Base-by-base conservation (phyloP, 1,140 invertebrate genomes). In the Choristoneura fumiferana region DNA sequence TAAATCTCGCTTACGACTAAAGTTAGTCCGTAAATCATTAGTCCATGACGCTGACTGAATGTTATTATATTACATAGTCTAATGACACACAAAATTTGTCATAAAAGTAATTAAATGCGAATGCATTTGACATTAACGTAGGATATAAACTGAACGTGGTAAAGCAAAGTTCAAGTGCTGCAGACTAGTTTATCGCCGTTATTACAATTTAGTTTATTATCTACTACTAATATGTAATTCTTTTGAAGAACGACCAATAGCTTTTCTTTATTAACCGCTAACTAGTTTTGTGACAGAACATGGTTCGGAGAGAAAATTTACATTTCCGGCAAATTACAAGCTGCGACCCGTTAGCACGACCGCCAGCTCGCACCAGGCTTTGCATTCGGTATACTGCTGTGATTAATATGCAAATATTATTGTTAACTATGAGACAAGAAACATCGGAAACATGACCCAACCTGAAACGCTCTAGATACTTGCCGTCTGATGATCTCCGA, bases 1-100 rank as follows among this genome's bases (percentile, higher is more conserved):
- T 87, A 88, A 84, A 87, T 86, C 80, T 81, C 59, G 60, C 69
- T 77, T 78, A 84, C 78, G 76, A 82, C 73, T 72, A 83, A 85
- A 81, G 72, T 83, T 82, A 60, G 62, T 54, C 57, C 63, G 72
- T 86, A 87, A 84, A 86, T 87, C 78, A 84, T 85, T 73, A 64
- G 65, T 49, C 71, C 60, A 70, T 62, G 71, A 49, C 69, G 57
- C 66, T 54, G 63, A 69, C 73, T 81, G 77, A 82, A 86, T 78
- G 80, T 70, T 80, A 78, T 77, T 81, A 83, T 82, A 85, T 83
- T 77, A 71, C 78, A 71, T 71, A 71, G 62, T 71, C 58, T 71
- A 63, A 75, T 76, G 73, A 76, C 78, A 74, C 29, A 49, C 18
- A 78, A 75, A 81, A 81, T 76, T 78, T 74, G 60, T 71, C 61